Conservation (phyloP, 2,888 invertebrate species). For the Notodonta dromedarius region DNA sequence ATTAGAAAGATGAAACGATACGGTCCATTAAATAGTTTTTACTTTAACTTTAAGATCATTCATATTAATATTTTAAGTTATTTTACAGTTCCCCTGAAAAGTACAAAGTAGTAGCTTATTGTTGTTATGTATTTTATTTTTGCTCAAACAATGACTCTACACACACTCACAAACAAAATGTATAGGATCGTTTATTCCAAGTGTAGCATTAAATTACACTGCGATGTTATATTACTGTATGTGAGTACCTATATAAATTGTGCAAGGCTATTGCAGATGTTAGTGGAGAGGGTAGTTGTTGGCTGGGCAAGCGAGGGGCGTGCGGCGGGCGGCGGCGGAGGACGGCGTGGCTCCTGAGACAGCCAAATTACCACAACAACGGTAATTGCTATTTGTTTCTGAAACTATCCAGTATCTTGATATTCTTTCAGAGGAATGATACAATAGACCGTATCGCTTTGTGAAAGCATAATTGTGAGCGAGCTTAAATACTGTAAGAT, state of each 20-base stretch:
- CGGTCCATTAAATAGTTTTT: not conserved
- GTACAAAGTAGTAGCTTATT: no score
- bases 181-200: not conserved
- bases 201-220: not conserved
- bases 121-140: no score
- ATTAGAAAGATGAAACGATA: not conserved
- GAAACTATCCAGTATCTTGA: conserved; percentile 67
- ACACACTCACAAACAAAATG: not conserved
- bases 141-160: no score
- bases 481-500: no score
- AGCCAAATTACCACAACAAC: conserved; percentile 73
- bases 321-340: conserved; percentile 6
- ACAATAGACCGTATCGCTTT: not conserved
- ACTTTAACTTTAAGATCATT: not conserved
- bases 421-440: conserved; percentile 35
- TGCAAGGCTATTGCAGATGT: conserved; percentile 34
- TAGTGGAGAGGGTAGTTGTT: conserved; percentile 19
- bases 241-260: conserved; percentile 39
- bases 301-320: conserved; percentile 16
- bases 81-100: no score
- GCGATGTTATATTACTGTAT: conserved; percentile 42
- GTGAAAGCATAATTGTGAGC: no score
- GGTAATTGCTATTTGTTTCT: conserved; percentile 76
- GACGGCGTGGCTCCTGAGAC: conserved; percentile 21
- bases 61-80: no score